These are phyloP conservation scores for Kryptolebias ocellatus DNA, from an alignment of 2,797 vertebrate species.

Conservation along the genomic window DNA sequence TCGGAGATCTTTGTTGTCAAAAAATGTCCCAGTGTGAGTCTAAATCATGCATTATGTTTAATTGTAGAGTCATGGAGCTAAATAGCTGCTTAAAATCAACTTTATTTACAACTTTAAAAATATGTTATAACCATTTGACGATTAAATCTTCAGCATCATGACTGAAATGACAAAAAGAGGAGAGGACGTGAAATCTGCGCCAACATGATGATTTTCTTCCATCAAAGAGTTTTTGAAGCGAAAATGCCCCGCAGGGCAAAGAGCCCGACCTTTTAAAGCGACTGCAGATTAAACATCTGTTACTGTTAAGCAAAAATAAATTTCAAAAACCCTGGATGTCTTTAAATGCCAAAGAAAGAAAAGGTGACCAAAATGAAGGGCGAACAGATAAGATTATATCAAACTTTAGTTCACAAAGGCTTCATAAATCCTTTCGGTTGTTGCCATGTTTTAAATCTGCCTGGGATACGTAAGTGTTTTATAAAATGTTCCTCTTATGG, in stretches of 20 bases:
- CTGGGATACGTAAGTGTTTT: background rate
- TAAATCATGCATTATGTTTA: too few relatives aligned
- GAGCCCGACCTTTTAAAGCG: background rate
- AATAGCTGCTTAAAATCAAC: background rate
- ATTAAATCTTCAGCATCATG: background rate
- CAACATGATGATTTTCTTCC: background rate
- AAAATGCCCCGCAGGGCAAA: background rate
- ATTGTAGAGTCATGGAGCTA: too few relatives aligned
- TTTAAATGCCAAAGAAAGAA: background rate
- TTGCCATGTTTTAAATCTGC: background rate
- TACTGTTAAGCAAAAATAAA: slow-evolving; percentile 1
- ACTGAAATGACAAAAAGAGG: background rate
- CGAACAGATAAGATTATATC: background rate
- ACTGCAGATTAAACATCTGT: too few relatives aligned
- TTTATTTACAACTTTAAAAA: background rate
- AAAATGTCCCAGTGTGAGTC: background rate
- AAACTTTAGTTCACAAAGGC: background rate
- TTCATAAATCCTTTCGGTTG: background rate
- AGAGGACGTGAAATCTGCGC: background rate
- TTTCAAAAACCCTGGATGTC: background rate
- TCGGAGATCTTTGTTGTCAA: too few relatives aligned
- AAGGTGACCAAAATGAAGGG: background rate
- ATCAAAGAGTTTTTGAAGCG: background rate
- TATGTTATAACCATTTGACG: background rate
- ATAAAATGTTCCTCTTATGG: background rate